phyloP scores from a whole-genome alignment of 2,888 invertebrate species.

The Philhelius pedissequus region DNA sequence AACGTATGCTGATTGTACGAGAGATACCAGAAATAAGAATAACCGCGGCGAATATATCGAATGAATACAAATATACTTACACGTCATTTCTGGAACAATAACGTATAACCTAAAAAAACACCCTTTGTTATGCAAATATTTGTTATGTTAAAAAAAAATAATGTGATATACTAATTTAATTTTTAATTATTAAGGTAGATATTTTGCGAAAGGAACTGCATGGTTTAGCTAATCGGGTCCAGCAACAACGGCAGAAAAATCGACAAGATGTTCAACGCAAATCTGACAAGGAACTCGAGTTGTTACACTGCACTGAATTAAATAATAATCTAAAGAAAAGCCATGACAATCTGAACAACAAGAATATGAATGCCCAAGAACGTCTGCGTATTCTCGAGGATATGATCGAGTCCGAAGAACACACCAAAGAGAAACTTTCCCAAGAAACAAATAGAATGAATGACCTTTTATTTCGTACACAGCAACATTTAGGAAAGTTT shows the following conservation, averaged over 20 bases:
- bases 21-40: too few relatives aligned
- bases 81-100: too few relatives aligned
- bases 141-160: background rate
- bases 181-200: constrained; percentile 70
- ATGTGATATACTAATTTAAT: background rate
- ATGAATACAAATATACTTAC: too few relatives aligned
- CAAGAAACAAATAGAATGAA: constrained; percentile 75
- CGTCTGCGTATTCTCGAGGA: constrained; percentile 76
- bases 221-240: constrained; percentile 73
- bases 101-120: too few relatives aligned
- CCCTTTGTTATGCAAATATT: too few relatives aligned
- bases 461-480: constrained; percentile 75
- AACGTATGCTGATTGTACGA: too few relatives aligned
- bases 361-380: constrained; percentile 75
- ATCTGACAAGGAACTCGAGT: constrained; percentile 70
- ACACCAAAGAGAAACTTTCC: constrained; percentile 71
- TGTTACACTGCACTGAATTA: constrained; percentile 69
- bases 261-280: constrained; percentile 71
- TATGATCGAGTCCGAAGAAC: constrained; percentile 75
- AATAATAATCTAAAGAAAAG: constrained; percentile 72
- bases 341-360: constrained; percentile 71
- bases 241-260: constrained; percentile 75
- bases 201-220: constrained; percentile 75
- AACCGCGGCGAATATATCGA: too few relatives aligned
- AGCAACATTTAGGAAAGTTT: constrained; percentile 73